A percentile compares a stretch with the other conserved stretches of the same genome.
phyloP scores from a whole-genome alignment of 92 coral and sea anemone species.

The Phymanthus crucifer region DNA sequence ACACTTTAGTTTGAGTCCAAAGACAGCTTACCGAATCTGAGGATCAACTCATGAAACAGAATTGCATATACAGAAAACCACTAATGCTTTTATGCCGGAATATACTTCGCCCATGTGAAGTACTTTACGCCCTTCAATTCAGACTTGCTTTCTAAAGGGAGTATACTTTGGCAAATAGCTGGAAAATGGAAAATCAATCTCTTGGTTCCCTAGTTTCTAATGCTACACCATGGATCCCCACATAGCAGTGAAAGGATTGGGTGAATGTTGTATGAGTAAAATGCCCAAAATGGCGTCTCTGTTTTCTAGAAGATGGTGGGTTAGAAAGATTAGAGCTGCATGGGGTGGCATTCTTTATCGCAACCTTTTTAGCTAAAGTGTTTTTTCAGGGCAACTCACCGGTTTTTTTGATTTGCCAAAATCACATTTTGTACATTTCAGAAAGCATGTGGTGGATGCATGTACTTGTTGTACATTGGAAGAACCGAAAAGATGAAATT shows the following conservation, averaged over 20 bases:
- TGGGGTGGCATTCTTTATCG: background rate
- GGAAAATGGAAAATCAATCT: background rate
- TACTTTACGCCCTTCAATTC: background rate
- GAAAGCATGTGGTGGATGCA: background rate
- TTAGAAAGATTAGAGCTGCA: background rate
- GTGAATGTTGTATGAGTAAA: too few relatives aligned
- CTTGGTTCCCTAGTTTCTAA: background rate
- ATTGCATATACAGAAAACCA: background rate
- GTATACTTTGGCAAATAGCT: background rate
- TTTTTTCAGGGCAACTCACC: background rate
- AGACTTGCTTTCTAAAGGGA: background rate
- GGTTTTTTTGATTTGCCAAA: too few relatives aligned
- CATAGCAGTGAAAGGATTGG: too few relatives aligned
- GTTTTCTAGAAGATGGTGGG: background rate
- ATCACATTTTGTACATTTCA: background rate
- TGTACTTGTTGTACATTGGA: background rate
- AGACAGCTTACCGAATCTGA: background rate
- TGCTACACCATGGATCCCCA: too few relatives aligned
- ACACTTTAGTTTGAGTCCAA: background rate
- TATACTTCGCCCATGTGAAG: background rate
- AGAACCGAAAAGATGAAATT: background rate
- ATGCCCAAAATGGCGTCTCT: conserved; percentile 4
- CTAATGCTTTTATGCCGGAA: background rate
- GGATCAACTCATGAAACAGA: background rate
- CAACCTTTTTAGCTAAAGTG: background rate